These are phyloP conservation scores for Cavia aperea DNA, from an alignment of 2,113 vertebrate genomes.

Conservation along the genomic window DNA sequence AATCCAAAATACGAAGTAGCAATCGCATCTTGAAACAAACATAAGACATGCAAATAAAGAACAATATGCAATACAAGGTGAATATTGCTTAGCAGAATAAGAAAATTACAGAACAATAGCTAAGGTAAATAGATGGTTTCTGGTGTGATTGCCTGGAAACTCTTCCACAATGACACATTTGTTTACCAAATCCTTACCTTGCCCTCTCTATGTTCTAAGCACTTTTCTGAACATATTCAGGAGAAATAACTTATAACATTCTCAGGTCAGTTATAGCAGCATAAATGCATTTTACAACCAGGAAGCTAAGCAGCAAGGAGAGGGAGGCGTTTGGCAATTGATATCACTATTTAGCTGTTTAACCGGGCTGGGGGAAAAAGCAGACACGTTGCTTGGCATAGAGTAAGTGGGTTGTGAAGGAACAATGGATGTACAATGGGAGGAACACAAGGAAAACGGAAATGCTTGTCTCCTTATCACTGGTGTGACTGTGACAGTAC, in stretches of 20 bases:
- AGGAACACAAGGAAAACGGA: no score
- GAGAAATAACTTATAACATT: not conserved
- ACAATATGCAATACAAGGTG: not conserved
- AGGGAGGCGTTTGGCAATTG: not conserved
- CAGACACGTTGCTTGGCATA: not conserved
- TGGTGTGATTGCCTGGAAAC: not conserved
- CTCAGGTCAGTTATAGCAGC: not conserved
- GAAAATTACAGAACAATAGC: not conserved
- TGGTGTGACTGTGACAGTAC: rapidly evolving
- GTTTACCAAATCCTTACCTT: not conserved
- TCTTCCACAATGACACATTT: not conserved
- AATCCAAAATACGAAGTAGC: not conserved
- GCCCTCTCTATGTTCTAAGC: not conserved
- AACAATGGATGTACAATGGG: not conserved
- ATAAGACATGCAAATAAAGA: not conserved
- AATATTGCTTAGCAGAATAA: not conserved
- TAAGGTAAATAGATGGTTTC: not conserved
- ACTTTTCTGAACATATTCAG: not conserved
- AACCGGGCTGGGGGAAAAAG: not conserved
- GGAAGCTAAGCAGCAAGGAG: not conserved
- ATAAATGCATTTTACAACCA: not conserved
- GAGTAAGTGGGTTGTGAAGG: not conserved
- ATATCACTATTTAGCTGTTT: not conserved
- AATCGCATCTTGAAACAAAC: not conserved
- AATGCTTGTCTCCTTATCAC: not conserved